Conservation (phyloP, 2,113 vertebrate genomes). For the Progne subis region DNA sequence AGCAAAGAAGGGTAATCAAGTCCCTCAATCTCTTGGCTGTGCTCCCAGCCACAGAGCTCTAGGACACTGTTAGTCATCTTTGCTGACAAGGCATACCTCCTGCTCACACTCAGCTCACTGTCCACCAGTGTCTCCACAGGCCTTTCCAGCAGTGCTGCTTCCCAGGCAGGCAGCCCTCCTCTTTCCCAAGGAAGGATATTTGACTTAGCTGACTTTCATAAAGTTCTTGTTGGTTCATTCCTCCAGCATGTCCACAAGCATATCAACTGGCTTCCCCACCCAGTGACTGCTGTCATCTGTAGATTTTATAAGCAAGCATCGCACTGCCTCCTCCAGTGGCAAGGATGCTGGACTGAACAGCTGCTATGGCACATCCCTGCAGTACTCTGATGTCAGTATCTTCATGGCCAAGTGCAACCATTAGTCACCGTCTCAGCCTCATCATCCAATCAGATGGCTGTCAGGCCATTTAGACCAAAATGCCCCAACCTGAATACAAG, state of each 20-base stretch:
- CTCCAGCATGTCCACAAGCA: not conserved
- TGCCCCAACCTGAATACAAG: not conserved
- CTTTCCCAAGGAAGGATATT: not conserved
- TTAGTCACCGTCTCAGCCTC: not conserved
- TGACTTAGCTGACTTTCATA: not conserved
- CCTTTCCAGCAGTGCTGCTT: not conserved
- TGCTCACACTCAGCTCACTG: not conserved
- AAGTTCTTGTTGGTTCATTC: not conserved
- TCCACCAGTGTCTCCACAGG: not conserved
- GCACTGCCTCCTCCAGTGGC: not conserved
- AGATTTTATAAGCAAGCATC: not conserved
- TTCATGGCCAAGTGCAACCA: not conserved
- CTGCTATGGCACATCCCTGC: not conserved
- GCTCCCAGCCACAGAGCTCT: not conserved
- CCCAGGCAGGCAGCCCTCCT: not conserved
- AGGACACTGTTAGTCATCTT: not conserved
- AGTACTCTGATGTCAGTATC: not conserved
- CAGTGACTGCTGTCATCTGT: not conserved
- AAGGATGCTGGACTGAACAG: not conserved
- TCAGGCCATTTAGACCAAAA: not conserved
- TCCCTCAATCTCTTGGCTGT: not conserved
- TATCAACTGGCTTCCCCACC: fast-evolving
- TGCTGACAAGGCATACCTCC: not conserved
- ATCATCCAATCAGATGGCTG: not conserved
- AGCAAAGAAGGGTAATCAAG: not conserved